Evolutionary conservation across 2,113 vertebrate genomes (phyloP).

Genomic region (Paramormyrops kingsleyae): DNA sequence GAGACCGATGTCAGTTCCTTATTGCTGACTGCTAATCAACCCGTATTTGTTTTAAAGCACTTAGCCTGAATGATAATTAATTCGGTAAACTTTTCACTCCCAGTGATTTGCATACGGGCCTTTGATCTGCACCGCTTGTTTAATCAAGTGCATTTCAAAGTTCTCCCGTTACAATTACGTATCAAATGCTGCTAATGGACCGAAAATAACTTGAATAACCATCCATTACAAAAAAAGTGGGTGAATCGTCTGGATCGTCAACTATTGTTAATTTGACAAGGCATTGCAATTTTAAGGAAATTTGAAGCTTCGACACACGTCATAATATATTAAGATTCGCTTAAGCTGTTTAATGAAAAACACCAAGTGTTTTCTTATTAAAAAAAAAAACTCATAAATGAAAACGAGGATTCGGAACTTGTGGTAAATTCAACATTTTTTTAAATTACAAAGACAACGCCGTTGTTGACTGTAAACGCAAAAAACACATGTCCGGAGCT

Average conservation of each 20-base stretch:
- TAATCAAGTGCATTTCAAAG: conserved; percentile 60
- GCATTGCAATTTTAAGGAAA: not conserved
- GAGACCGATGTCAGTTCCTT: conserved; percentile 48
- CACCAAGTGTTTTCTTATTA: not conserved
- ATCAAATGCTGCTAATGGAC: conserved; percentile 65
- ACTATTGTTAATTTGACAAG: not conserved
- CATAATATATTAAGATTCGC: not conserved
- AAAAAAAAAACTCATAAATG: not conserved
- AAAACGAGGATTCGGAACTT: not conserved
- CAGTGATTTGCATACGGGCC: conserved; percentile 54
- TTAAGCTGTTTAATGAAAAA: not conserved
- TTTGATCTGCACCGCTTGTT: conserved; percentile 57
- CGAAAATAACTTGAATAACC: conserved; percentile 52
- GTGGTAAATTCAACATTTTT: not conserved
- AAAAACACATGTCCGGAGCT: conserved; percentile 17
- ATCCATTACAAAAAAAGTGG: conserved; percentile 15
- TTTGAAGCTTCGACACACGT: not conserved
- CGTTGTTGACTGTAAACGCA: conserved; percentile 22
- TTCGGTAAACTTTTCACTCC: conserved; percentile 62
- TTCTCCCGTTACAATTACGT: conserved; percentile 56
- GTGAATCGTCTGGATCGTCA: not conserved
- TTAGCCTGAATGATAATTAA: conserved; percentile 61
- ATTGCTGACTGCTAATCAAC: conserved; percentile 60
- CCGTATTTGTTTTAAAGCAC: conserved; percentile 47
- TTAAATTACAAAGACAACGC: not conserved